A percentile compares a stretch with the other conserved stretches of the same genome.
These are phyloP conservation scores for Meloe dianella DNA, from an alignment of 2,888 invertebrate species.

Conservation along the genomic window DNA sequence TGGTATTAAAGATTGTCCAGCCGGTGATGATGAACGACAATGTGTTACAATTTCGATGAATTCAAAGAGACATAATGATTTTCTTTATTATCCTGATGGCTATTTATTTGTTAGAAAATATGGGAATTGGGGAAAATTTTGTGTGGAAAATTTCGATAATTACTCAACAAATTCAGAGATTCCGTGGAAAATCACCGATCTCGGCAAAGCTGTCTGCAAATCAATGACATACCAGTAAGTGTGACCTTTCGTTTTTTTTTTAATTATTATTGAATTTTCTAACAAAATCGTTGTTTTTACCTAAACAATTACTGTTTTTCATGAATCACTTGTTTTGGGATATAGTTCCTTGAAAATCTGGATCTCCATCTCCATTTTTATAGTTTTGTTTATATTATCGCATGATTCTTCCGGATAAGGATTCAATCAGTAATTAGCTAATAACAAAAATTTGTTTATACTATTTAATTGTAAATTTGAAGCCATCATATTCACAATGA, in stretches of 20 bases:
- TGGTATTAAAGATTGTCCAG: slow-evolving; percentile 72
- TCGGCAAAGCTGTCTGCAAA: slow-evolving; percentile 77
- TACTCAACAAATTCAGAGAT: slow-evolving; percentile 58
- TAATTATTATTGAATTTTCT: neutral
- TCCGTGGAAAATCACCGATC: slow-evolving; percentile 70
- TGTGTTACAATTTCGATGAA: slow-evolving; percentile 72
- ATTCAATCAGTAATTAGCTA: too few species aligned
- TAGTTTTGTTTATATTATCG: too few species aligned
- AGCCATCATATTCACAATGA: too few species aligned
- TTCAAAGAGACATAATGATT: slow-evolving; percentile 60
- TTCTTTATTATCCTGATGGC: slow-evolving; percentile 70
- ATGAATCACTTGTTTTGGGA: too few species aligned
- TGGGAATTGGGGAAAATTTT: slow-evolving; percentile 79
- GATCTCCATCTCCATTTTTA: too few species aligned
- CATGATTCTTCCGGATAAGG: too few species aligned
- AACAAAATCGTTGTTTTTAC: neutral
- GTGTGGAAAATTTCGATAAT: slow-evolving; percentile 71
- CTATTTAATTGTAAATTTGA: too few species aligned
- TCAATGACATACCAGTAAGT: slow-evolving; percentile 77
- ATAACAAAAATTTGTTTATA: too few species aligned
- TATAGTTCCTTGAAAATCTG: too few species aligned
- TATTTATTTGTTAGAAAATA: slow-evolving; percentile 76
- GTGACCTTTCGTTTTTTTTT: slow-evolving; percentile 12
- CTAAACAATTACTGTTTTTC: too few species aligned
- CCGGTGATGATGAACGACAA: slow-evolving; percentile 77